A percentile compares a stretch with the other conserved stretches of the same genome.
These are phyloP conservation scores for Mythimna lalbum DNA, from an alignment of 2,888 invertebrate species.

Conservation along the genomic window DNA sequence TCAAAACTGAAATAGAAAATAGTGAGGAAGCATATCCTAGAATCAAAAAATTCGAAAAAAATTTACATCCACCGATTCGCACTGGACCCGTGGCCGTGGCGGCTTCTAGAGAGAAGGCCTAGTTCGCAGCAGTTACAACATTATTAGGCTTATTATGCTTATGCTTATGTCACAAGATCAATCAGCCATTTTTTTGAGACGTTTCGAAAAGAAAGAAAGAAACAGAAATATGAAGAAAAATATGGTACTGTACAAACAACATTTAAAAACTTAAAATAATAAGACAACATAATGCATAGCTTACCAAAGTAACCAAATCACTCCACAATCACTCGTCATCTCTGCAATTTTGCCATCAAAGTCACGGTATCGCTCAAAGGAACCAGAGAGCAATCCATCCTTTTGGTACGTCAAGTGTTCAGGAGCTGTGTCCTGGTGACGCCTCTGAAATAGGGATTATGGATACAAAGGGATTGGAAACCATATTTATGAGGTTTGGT, in stretches of 20 bases:
- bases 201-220: background rate
- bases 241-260: too few relatives aligned
- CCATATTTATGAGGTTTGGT: conserved; percentile 1
- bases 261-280: too few relatives aligned
- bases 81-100: too few relatives aligned
- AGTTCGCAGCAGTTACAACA: too few relatives aligned
- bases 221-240: background rate
- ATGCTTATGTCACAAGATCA: too few relatives aligned
- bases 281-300: background rate
- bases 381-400: background rate
- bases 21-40: too few relatives aligned
- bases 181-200: background rate
- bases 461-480: conserved; percentile 15
- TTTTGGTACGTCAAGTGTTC: background rate
- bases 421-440: background rate
- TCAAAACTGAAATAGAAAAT: too few relatives aligned
- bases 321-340: background rate
- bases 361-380: background rate
- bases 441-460: conserved; percentile 32
- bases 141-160: too few relatives aligned
- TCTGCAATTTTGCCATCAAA: background rate
- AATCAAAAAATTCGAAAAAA: too few relatives aligned
- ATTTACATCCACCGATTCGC: too few relatives aligned
- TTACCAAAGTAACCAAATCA: background rate
- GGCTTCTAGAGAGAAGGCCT: too few relatives aligned